phyloP scores from a whole-genome alignment of 1,140 invertebrate species.

The Drosophila rhopaloa region DNA sequence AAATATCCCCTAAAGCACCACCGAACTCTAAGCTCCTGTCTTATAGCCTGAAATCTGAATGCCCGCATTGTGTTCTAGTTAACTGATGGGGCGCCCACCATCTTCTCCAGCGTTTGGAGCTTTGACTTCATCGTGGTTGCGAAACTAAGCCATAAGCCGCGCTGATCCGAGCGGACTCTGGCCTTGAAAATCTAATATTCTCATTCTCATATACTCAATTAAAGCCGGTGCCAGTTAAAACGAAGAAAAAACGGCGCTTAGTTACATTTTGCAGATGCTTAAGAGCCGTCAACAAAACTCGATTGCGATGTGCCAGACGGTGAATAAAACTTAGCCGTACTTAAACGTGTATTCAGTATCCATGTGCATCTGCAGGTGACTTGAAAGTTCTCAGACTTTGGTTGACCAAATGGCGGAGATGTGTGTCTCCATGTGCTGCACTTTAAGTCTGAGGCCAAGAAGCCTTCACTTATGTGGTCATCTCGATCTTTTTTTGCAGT shows the following conservation, averaged over 20 bases:
- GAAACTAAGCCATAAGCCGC: slow-evolving; percentile 53
- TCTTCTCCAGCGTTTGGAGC: slow-evolving; percentile 10
- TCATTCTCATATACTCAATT: slow-evolving; percentile 56
- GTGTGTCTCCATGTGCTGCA: slow-evolving; percentile 24
- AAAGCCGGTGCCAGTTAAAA: slow-evolving; percentile 26
- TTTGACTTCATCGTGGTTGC: slow-evolving; percentile 20
- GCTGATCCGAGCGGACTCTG: slow-evolving; percentile 32
- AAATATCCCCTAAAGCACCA: no score
- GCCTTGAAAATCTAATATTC: slow-evolving; percentile 62
- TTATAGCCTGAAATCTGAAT: slow-evolving; percentile 4
- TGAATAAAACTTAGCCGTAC: slow-evolving; percentile 22
- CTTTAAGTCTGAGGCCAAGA: slow-evolving; percentile 17
- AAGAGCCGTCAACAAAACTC: slow-evolving; percentile 48
- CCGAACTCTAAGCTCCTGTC: slow-evolving; percentile 4
- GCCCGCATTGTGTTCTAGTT: slow-evolving; percentile 48
- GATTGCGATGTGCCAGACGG: slow-evolving; percentile 48
- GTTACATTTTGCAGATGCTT: slow-evolving; percentile 60
- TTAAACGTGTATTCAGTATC: slow-evolving; percentile 2
- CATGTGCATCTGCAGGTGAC: slow-evolving; percentile 24
- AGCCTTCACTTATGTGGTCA: slow-evolving; percentile 52
- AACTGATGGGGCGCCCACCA: slow-evolving; percentile 42
- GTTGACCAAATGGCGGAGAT: slow-evolving; percentile 46
- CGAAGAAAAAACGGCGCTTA: slow-evolving; percentile 37
- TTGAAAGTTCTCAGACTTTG: slow-evolving; percentile 49
- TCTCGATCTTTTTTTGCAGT: background rate